These are phyloP conservation scores for Sinotaia quadrata DNA, from an alignment of 2,888 invertebrate genomes.

Conservation along the genomic window DNA sequence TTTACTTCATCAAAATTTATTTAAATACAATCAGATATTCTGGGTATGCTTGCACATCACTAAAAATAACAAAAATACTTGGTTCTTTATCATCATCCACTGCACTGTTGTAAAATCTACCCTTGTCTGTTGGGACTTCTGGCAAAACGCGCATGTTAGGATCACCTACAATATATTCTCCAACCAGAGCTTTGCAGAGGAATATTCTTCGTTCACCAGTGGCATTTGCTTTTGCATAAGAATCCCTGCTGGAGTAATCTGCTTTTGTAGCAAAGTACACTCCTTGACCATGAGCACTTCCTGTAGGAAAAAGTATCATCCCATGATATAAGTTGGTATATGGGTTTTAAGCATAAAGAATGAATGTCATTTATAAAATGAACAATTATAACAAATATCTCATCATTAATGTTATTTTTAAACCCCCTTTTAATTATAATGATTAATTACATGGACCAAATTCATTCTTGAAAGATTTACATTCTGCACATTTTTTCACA, in stretches of 20 bases:
- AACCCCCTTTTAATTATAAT: too few relatives aligned
- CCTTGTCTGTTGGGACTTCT: background rate
- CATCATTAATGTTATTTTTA: too few relatives aligned
- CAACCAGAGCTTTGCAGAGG: constrained; percentile 24
- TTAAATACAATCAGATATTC: constrained; percentile 18
- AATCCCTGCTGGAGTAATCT: constrained; percentile 15
- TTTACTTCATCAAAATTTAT: too few relatives aligned
- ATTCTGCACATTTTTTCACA: too few relatives aligned
- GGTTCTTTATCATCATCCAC: constrained; percentile 14
- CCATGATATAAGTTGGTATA: too few relatives aligned
- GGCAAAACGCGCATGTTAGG: constrained; percentile 13
- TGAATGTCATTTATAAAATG: too few relatives aligned
- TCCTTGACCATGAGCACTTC: constrained; percentile 19
- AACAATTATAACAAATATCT: too few relatives aligned
- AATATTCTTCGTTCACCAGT: constrained; percentile 20
- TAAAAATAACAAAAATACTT: constrained; percentile 13
- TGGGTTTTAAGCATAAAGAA: too few relatives aligned
- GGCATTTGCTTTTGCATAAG: constrained; percentile 7
- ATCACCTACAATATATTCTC: background rate
- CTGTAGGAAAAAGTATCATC: background rate
- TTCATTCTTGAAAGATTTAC: too few relatives aligned
- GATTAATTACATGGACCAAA: too few relatives aligned
- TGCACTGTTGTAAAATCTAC: constrained; percentile 6
- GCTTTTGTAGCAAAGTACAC: constrained; percentile 20
- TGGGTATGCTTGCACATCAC: constrained; percentile 25